Evolutionary conservation across 2,797 vertebrate genomes (phyloP).

Genomic region (Oryzias dopingdopingensis): DNA sequence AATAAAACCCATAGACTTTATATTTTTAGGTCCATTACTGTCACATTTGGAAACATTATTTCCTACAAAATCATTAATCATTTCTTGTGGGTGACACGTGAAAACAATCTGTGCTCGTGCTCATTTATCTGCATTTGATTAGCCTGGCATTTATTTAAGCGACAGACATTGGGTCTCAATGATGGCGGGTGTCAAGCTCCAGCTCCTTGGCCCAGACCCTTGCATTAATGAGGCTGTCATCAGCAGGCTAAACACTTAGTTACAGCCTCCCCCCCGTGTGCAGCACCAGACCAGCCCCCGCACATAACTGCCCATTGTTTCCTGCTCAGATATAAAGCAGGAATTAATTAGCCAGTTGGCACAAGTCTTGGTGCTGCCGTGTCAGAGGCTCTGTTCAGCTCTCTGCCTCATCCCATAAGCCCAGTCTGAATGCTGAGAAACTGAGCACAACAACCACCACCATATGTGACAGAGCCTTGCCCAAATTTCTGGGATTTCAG

Average conservation of each 20-base stretch:
- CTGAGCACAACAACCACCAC: constrained; percentile 39
- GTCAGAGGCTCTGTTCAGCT: constrained; percentile 54
- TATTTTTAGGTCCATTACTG: constrained; percentile 22
- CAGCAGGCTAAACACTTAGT: constrained; percentile 66
- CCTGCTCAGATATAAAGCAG: constrained; percentile 69
- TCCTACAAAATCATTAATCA: constrained; percentile 55
- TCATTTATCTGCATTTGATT: constrained; percentile 61
- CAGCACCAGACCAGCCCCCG: constrained; percentile 50
- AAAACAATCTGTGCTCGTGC: constrained; percentile 47
- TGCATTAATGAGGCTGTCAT: constrained; percentile 74
- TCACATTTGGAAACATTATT: constrained; percentile 22
- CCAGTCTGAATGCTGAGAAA: constrained; percentile 49
- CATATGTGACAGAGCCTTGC: constrained; percentile 27
- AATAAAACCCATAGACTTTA: constrained; percentile 1
- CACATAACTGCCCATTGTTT: constrained; percentile 71
- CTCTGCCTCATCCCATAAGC: constrained; percentile 49
- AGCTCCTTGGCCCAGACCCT: constrained; percentile 66
- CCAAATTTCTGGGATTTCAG: constrained; percentile 52
- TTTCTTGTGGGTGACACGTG: constrained; percentile 49
- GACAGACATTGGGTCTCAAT: constrained; percentile 59
- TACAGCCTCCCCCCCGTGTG: constrained; percentile 60
- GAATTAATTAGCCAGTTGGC: constrained; percentile 76
- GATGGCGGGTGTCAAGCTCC: constrained; percentile 65
- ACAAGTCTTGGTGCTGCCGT: constrained; percentile 46
- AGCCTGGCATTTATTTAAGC: constrained; percentile 61